Conservation (phyloP, 2,797 vertebrate species). For the Mallotus villosus region DNA sequence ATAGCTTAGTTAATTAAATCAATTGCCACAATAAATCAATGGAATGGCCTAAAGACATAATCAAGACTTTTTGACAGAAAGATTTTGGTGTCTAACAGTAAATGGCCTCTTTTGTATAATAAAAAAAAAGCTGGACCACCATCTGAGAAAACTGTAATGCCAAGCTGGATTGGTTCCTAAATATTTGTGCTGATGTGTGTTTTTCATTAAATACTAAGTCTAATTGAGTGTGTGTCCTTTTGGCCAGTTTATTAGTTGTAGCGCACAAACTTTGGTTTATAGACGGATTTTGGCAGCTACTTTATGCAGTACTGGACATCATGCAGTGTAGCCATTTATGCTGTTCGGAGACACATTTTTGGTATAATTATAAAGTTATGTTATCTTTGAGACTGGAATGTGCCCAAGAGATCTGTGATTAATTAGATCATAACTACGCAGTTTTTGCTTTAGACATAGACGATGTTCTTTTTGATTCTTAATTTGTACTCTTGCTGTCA, state of each 20-base stretch:
- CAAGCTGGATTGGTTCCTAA: conserved; percentile 24
- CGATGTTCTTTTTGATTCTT: neutral
- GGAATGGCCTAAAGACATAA: neutral
- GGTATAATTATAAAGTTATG: too few relatives aligned
- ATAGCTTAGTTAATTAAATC: neutral
- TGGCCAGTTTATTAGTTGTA: conserved; percentile 17
- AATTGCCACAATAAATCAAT: conserved; percentile 16
- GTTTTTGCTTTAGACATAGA: conserved; percentile 1
- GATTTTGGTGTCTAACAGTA: neutral
- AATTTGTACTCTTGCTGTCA: neutral
- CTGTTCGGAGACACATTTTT: neutral
- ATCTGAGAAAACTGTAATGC: conserved; percentile 3
- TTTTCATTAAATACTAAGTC: conserved; percentile 22
- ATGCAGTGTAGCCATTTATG: neutral
- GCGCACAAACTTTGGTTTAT: conserved; percentile 11
- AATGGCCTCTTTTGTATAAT: conserved; percentile 13
- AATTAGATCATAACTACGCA: neutral
- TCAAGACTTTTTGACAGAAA: conserved; percentile 2
- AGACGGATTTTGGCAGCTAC: neutral
- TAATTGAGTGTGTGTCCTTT: conserved; percentile 1
- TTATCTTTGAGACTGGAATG: too few relatives aligned
- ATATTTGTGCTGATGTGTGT: conserved; percentile 14
- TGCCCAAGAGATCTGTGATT: too few relatives aligned
- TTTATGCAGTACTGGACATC: too few relatives aligned
- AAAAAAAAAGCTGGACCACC: conserved; percentile 5